Evolutionary conservation across 2,113 vertebrate species (phyloP).

Genomic region (Sinocyclocheilus grahami): DNA sequence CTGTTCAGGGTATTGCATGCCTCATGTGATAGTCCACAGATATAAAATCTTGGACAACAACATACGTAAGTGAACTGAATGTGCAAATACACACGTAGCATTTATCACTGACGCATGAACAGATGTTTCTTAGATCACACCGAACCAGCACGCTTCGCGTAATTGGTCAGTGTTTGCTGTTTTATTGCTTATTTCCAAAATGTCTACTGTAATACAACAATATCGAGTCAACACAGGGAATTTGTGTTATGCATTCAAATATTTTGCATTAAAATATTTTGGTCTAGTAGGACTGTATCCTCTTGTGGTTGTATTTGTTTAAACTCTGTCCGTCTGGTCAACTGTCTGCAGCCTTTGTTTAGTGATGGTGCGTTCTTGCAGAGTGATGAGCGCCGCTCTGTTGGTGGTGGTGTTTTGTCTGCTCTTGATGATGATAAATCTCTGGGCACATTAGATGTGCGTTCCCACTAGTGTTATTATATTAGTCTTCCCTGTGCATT

Average conservation of each 20-base stretch:
- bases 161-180: slow-evolving; percentile 33
- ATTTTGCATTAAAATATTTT: background rate
- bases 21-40: slow-evolving; percentile 46
- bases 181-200: slow-evolving; percentile 47
- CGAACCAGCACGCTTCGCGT: slow-evolving; percentile 23
- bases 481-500: slow-evolving; percentile 62
- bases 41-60: slow-evolving; percentile 43
- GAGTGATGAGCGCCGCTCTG: slow-evolving; percentile 11
- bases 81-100: slow-evolving; percentile 44
- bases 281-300: background rate
- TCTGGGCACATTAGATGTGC: slow-evolving; percentile 16
- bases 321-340: slow-evolving; percentile 29
- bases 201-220: slow-evolving; percentile 24
- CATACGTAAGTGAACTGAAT: slow-evolving; percentile 50
- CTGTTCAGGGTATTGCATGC: slow-evolving; percentile 50
- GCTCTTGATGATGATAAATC: slow-evolving; percentile 51
- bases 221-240: background rate
- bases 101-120: slow-evolving; percentile 27
- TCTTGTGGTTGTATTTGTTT: background rate
- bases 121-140: slow-evolving; percentile 51
- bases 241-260: background rate
- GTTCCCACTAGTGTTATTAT: slow-evolving; percentile 51
- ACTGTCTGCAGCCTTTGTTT: slow-evolving; percentile 23
- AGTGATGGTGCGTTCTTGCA: background rate
- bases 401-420: slow-evolving; percentile 33